Evolutionary conservation across 2,888 invertebrate species (phyloP).

Genomic region (Shargacucullia verbasci): DNA sequence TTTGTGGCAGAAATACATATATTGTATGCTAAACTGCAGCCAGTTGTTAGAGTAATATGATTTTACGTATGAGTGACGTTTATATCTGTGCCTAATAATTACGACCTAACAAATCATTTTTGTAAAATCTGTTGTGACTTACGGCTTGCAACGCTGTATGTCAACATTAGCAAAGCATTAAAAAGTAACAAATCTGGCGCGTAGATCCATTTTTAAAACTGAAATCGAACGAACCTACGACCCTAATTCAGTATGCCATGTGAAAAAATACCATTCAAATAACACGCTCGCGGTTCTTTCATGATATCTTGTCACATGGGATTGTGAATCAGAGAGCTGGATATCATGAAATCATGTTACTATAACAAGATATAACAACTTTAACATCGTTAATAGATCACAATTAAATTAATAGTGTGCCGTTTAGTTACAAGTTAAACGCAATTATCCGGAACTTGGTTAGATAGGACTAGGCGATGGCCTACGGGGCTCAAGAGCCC

Average conservation of each 20-base stretch:
- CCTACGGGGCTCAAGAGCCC: conserved; percentile 39
- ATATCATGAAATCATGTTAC: background rate
- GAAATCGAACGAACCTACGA: too few species aligned
- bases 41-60: conserved; percentile 76
- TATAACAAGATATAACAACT: conserved; percentile 10
- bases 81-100: conserved; percentile 58
- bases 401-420: conserved; percentile 64
- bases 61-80: conserved; percentile 75
- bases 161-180: too few species aligned
- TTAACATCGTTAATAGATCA: conserved; percentile 43
- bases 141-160: background rate
- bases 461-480: conserved; percentile 47
- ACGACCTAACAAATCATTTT: conserved; percentile 30
- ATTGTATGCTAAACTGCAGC: conserved; percentile 64
- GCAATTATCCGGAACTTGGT: conserved; percentile 65
- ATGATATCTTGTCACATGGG: too few species aligned
- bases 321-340: too few species aligned
- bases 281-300: too few species aligned
- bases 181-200: too few species aligned
- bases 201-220: too few species aligned
- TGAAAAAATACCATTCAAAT: too few species aligned
- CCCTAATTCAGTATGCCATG: too few species aligned
- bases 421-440: conserved; percentile 63
- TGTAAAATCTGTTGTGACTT: conserved; percentile 15
- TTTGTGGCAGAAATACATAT: conserved; percentile 63